Evolutionary conservation across 2,888 invertebrate genomes (phyloP).

Genomic region (Anaspis maculata): DNA sequence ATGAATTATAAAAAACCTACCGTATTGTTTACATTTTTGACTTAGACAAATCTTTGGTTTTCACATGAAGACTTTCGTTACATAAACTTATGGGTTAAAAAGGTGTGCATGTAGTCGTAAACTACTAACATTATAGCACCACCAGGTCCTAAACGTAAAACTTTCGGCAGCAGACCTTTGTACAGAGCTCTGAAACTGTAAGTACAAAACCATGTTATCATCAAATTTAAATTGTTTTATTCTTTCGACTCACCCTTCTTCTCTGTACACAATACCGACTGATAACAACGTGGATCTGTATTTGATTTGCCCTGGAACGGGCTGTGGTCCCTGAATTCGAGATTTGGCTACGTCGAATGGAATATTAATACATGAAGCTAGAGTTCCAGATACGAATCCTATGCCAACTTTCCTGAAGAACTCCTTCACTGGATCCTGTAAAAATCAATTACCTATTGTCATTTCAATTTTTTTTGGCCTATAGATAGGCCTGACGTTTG

Average conservation of each 20-base stretch:
- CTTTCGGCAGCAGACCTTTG: constrained; percentile 86
- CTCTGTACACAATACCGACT: constrained; percentile 65
- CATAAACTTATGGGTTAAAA: constrained; percentile 49
- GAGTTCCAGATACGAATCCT: constrained; percentile 79
- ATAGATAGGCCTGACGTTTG: no score
- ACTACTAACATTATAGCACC: constrained; percentile 93
- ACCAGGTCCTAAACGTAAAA: constrained; percentile 85
- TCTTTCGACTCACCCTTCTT: constrained; percentile 69
- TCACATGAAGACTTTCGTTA: no score
- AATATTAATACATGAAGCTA: constrained; percentile 83
- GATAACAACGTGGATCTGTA: constrained; percentile 71
- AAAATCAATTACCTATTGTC: no score
- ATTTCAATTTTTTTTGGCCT: no score
- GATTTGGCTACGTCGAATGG: constrained; percentile 96
- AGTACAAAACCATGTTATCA: constrained; percentile 17
- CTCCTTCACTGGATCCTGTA: constrained; percentile 60
- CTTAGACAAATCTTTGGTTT: no score
- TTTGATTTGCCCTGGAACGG: constrained; percentile 60
- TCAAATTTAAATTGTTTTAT: constrained; percentile 3
- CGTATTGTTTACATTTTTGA: no score
- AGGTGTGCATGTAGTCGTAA: constrained; percentile 78
- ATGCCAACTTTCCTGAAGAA: constrained; percentile 70
- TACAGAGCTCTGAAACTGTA: constrained; percentile 77
- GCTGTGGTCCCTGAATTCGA: constrained; percentile 89
- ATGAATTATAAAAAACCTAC: no score